Evolutionary conservation across 2,797 vertebrate genomes (phyloP).

Genomic region (Nannoperca australis): DNA sequence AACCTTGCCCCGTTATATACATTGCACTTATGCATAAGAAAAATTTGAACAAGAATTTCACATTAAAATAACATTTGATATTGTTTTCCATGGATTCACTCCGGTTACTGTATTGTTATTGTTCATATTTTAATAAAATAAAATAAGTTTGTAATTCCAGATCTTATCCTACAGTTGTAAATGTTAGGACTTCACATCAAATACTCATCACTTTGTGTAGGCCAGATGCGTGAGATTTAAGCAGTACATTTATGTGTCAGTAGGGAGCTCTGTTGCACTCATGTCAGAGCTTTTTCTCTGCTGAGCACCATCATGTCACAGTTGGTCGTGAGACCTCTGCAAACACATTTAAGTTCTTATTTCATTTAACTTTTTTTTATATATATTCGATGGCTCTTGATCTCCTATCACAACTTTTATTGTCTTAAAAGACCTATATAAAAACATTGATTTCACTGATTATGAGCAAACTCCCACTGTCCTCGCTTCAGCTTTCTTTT

Average conservation of each 20-base stretch:
- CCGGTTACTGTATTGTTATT: neutral
- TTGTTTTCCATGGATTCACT: neutral
- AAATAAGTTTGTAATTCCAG: neutral
- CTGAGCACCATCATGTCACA: neutral
- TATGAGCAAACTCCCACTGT: neutral
- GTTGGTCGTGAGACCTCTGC: neutral
- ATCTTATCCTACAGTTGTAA: neutral
- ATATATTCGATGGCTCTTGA: neutral
- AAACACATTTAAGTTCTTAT: neutral
- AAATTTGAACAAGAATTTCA: neutral
- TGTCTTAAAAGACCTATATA: neutral
- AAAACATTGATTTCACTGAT: neutral
- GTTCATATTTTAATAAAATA: neutral
- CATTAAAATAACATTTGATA: neutral
- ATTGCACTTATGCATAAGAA: neutral
- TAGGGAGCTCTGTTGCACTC: slow-evolving; percentile 52
- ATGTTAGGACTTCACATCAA: neutral
- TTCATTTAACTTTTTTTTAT: neutral
- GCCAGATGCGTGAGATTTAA: neutral
- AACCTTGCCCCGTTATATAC: neutral
- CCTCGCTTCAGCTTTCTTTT: too few relatives aligned
- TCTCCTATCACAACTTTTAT: neutral
- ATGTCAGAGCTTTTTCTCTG: neutral
- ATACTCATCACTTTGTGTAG: neutral
- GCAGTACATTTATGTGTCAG: slow-evolving; percentile 39